Evolutionary conservation across 1,140 invertebrate genomes (phyloP).

Genomic region (Panulirus ornatus): DNA sequence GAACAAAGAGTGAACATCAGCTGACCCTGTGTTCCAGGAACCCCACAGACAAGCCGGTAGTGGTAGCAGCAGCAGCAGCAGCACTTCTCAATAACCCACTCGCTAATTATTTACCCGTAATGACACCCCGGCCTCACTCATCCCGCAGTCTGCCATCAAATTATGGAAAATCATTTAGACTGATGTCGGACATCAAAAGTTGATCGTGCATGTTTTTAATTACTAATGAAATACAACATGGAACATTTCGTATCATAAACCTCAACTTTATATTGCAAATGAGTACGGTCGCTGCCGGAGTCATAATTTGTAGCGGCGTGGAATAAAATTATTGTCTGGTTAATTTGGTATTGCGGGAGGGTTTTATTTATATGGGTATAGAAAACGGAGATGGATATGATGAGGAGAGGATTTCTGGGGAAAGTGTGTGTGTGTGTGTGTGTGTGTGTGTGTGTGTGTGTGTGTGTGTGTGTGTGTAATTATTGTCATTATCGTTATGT

Average conservation of each 20-base stretch:
- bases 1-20: no score
- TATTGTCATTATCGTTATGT: no score
- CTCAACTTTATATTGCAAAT: slow-evolving; percentile 52
- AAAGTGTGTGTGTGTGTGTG: no score
- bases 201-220: slow-evolving; percentile 53
- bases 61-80: neutral
- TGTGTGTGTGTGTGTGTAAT: no score
- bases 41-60: no score
- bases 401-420: neutral
- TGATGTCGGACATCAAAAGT: slow-evolving; percentile 46
- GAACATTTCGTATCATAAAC: slow-evolving; percentile 38
- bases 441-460: no score
- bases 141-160: slow-evolving; percentile 4
- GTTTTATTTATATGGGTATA: no score
- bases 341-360: no score
- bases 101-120: slow-evolving; percentile 35
- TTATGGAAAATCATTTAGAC: slow-evolving; percentile 46
- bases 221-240: slow-evolving; percentile 50
- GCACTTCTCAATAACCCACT: neutral
- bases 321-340: slow-evolving; percentile 14
- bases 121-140: neutral
- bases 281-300: neutral
- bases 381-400: neutral
- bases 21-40: no score
- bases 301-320: slow-evolving; percentile 10